These are phyloP conservation scores for Pluvialis apricaria DNA, from an alignment of 2,113 vertebrate species.

Conservation along the genomic window DNA sequence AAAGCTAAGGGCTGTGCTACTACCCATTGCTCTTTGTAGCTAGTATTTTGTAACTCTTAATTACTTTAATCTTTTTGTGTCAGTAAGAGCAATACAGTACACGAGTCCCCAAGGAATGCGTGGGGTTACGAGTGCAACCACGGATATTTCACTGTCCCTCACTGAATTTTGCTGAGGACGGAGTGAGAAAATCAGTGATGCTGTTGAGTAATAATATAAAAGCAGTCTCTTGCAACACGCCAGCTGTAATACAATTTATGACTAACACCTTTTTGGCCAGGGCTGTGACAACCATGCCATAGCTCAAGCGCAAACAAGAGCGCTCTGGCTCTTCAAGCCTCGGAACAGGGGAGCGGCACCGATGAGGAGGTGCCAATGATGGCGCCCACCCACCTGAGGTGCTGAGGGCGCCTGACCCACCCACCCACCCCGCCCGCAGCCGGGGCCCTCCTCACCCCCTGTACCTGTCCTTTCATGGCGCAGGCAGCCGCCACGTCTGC, in stretches of 20 bases:
- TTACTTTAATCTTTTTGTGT: background rate
- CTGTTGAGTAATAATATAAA: background rate
- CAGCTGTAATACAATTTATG: background rate
- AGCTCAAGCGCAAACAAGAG: background rate
- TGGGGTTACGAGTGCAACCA: background rate
- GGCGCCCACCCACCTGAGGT: background rate
- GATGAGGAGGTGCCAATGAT: too few relatives aligned
- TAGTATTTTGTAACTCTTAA: background rate
- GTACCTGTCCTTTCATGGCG: background rate
- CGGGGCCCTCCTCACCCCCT: background rate
- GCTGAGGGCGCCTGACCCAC: background rate
- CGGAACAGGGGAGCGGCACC: too few relatives aligned
- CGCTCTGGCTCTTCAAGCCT: too few relatives aligned
- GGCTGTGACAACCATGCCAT: background rate
- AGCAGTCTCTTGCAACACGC: rapidly evolving
- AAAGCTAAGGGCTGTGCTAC: background rate
- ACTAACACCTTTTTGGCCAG: background rate
- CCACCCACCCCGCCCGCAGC: background rate
- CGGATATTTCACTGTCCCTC: background rate
- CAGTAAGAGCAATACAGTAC: background rate
- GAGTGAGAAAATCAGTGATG: background rate
- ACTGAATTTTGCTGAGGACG: background rate
- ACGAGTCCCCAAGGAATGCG: rapidly evolving
- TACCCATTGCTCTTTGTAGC: background rate
- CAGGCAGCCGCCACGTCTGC: too few relatives aligned